Conservation (phyloP, 2,113 vertebrate species). For the Macrotis lagotis region DNA sequence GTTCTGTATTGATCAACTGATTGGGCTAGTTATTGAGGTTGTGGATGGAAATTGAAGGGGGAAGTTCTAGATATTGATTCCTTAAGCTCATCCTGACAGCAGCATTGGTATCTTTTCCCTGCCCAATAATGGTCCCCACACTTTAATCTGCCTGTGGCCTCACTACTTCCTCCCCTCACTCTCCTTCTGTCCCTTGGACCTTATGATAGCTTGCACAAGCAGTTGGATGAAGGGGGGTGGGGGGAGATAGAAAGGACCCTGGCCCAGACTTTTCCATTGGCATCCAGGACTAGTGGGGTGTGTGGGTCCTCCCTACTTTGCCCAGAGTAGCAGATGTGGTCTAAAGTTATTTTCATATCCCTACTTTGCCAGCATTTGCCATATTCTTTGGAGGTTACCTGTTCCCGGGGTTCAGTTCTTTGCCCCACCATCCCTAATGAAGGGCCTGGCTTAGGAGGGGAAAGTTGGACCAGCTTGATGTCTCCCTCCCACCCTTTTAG, state of each 20-base stretch:
- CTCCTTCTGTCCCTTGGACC: not conserved
- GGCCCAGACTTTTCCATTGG: not conserved
- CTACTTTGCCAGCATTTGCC: not conserved
- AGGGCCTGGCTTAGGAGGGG: not conserved
- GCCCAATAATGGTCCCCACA: not conserved
- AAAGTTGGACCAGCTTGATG: not conserved
- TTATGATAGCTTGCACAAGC: not conserved
- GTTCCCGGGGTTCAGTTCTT: not conserved
- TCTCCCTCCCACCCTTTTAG: not conserved
- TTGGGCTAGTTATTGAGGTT: not conserved
- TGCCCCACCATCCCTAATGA: not conserved
- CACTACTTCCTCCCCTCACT: not conserved
- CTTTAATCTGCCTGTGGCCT: not conserved
- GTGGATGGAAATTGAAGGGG: not conserved
- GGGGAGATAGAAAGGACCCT: not conserved
- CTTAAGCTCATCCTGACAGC: not conserved
- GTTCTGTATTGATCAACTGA: constrained; percentile 21
- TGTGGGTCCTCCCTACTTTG: not conserved
- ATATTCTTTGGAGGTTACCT: not conserved
- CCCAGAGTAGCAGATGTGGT: not conserved
- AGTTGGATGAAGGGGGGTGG: not conserved
- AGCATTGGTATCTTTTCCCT: not conserved
- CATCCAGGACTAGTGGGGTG: not conserved
- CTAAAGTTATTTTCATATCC: not conserved
- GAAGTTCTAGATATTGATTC: not conserved